Conservation (phyloP, 2,888 invertebrate species). For the Philhelius pedissequus region DNA sequence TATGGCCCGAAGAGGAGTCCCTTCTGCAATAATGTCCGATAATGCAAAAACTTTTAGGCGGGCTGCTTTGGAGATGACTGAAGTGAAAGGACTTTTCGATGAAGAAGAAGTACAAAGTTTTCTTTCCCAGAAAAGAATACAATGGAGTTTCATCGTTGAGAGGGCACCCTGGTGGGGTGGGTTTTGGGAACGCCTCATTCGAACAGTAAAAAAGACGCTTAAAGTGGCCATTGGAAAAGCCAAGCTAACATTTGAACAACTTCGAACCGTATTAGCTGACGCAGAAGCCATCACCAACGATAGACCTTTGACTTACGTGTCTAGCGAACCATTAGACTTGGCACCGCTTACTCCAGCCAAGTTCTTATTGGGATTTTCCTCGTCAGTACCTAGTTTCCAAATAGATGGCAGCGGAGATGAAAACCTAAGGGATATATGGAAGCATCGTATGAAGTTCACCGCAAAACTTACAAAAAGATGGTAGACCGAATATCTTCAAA, state of each 20-base stretch:
- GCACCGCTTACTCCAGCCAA: slow-evolving; percentile 24
- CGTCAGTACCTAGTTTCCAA: neutral
- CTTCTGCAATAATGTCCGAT: slow-evolving; percentile 1
- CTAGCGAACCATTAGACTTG: slow-evolving; percentile 16
- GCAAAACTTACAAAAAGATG: neutral
- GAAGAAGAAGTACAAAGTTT: neutral
- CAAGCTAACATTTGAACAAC: slow-evolving; percentile 14
- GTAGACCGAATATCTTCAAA: slow-evolving; percentile 10
- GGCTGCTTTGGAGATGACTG: neutral
- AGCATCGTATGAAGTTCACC: slow-evolving; percentile 21
- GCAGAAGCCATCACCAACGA: slow-evolving; percentile 15
- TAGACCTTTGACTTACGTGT: slow-evolving; percentile 9
- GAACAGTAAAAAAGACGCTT: slow-evolving; percentile 41
- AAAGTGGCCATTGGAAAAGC: slow-evolving; percentile 49
- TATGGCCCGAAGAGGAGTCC: slow-evolving; percentile 1
- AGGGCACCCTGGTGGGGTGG: slow-evolving; percentile 52
- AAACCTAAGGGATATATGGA: slow-evolving; percentile 21
- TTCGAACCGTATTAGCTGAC: slow-evolving; percentile 11
- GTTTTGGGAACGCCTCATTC: slow-evolving; percentile 58
- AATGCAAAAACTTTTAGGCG: slow-evolving; percentile 19
- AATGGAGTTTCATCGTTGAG: slow-evolving; percentile 21
- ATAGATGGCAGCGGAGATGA: neutral
- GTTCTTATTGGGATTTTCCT: slow-evolving; percentile 1
- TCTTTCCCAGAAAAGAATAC: neutral
- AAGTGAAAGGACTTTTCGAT: neutral